Base-by-base conservation (phyloP, 2,797 vertebrate genomes). In the Novumbra hubbsi region DNA sequence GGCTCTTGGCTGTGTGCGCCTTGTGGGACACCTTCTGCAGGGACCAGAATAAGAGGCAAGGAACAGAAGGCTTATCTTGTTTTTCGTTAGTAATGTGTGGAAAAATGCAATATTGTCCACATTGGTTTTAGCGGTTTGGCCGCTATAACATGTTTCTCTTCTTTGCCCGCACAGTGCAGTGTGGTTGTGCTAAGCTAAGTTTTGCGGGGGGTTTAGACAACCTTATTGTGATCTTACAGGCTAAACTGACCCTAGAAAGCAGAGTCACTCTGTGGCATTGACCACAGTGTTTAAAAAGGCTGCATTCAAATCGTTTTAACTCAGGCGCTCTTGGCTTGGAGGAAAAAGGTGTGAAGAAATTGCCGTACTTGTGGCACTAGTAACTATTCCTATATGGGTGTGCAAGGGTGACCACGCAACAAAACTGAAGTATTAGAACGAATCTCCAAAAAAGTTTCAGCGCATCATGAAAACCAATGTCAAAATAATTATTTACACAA, bases 401-500 rank as follows among this genome's bases (percentile, higher is more conserved):
- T 14, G 17, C 4, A 14, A 69, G 83, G 74, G 84, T 80, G 88
- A 90, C 85, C 88, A 91, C 92, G 90, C 88, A 87, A 90, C 71
- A 73, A 74, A 21, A 55, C 41, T 4, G 41, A 30, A 32, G 27
- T 60, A 60, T 28, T 9, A 28, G 70, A 2, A 78, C 7, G 11
- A 8, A 45, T 28, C 71, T 5, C 41, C 14, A 63, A 65, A 48
- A 28, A 64, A 1, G 68, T 80, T 68, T 91, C 83, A 86, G 83
- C 81, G 74, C 79, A 67, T 86, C 73, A 79, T 80, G 85, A 81
- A 87, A 86, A 92, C 83, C 80, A 72, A 72, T 87, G 41, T 92
- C 87, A 86, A 65, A 72, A 80, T 86, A 89, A 90, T 19, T 57
- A 57, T 92, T 92, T 92, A 86, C 91, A 94, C 92, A 93, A 71